Evolutionary conservation across 2,797 vertebrate genomes (phyloP).

Genomic region (Rhabdomys pumilio): DNA sequence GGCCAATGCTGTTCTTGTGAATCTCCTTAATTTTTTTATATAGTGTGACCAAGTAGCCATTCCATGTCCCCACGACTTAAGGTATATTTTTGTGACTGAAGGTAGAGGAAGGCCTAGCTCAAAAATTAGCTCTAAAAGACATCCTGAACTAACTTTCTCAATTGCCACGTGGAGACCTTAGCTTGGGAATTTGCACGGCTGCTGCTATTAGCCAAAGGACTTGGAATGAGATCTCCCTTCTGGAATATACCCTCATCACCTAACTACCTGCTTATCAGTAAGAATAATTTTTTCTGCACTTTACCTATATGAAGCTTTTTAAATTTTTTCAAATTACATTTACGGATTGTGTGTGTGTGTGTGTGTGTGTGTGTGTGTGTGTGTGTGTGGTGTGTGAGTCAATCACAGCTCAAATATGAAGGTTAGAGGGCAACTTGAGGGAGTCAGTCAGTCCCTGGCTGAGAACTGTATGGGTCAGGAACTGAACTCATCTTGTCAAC

Average conservation of each 20-base stretch:
- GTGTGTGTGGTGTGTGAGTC: no score
- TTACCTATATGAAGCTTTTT: not conserved
- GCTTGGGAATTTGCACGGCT: not conserved
- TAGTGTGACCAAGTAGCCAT: conserved; percentile 78
- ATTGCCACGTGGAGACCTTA: not conserved
- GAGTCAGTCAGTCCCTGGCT: not conserved
- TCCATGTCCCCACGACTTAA: conserved; percentile 73
- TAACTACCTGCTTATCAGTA: not conserved
- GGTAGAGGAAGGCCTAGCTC: not conserved
- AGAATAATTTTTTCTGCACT: not conserved
- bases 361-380: not conserved
- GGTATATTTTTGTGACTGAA: not conserved
- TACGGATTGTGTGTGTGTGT: not conserved
- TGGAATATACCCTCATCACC: not conserved
- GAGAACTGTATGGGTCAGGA: no score
- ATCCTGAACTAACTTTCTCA: not conserved
- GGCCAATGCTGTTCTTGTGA: conserved; percentile 71
- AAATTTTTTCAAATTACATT: not conserved
- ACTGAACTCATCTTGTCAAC: not conserved
- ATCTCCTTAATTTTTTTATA: conserved; percentile 48
- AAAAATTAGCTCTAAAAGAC: not conserved
- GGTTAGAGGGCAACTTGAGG: not conserved
- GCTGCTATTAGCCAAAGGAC: not conserved
- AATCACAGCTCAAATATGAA: no score
- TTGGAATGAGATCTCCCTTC: not conserved